These are phyloP conservation scores for Drosophila aldrichi DNA, from an alignment of 2,888 invertebrate genomes.

Conservation along the genomic window DNA sequence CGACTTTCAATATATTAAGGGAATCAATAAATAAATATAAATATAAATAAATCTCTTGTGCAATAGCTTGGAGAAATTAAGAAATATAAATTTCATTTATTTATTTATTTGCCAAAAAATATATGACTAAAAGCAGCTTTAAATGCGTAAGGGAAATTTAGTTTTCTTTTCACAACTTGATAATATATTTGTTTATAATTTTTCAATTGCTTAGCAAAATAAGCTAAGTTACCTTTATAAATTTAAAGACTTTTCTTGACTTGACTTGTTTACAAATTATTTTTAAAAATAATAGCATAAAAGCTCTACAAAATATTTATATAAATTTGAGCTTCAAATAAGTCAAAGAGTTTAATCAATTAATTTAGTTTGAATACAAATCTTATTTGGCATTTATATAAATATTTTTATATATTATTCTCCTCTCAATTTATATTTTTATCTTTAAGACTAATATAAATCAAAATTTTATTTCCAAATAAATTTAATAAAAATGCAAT, in stretches of 20 bases:
- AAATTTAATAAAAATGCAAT: too few relatives aligned
- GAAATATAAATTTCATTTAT: not conserved
- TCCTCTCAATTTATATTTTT: not conserved
- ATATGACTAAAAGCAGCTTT: not conserved
- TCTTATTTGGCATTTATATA: too few relatives aligned
- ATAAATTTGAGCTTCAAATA: not conserved
- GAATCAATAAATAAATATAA: too few relatives aligned
- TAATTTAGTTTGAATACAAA: not conserved
- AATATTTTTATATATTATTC: not conserved
- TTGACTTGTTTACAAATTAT: too few relatives aligned
- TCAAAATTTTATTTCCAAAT: too few relatives aligned
- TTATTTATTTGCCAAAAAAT: slow-evolving; percentile 1
- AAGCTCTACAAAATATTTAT: not conserved
- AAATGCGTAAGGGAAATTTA: not conserved
- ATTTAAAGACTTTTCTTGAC: too few relatives aligned
- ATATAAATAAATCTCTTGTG: too few relatives aligned
- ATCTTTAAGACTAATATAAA: not conserved
- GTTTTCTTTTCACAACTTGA: not conserved
- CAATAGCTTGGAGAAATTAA: not conserved
- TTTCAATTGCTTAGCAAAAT: too few relatives aligned
- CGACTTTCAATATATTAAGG: not conserved
- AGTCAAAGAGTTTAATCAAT: not conserved
- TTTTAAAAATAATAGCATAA: not conserved
- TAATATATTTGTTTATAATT: too few relatives aligned
- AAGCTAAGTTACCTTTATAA: too few relatives aligned